These are phyloP conservation scores for Fukomys damarensis DNA, from an alignment of 2,113 vertebrate genomes.

Conservation along the genomic window DNA sequence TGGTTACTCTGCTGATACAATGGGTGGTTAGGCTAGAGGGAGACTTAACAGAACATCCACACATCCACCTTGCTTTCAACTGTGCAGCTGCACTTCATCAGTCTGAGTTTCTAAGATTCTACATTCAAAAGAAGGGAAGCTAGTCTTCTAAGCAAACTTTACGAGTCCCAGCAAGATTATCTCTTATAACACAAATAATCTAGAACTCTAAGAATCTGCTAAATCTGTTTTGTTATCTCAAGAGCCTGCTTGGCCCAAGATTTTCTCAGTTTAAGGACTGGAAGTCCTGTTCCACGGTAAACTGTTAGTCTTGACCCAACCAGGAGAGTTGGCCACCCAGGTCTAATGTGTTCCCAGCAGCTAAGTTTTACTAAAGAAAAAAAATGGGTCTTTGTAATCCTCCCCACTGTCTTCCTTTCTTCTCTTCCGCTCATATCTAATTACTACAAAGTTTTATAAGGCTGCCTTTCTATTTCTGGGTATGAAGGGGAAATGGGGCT, in stretches of 20 bases:
- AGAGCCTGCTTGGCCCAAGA: background rate
- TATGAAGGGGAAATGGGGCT: background rate
- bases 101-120: background rate
- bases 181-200: background rate
- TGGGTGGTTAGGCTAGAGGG: background rate
- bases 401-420: background rate
- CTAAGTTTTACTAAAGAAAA: slow-evolving; percentile 11
- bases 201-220: background rate
- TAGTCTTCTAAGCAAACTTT: slow-evolving; percentile 11
- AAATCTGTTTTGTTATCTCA: background rate
- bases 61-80: background rate
- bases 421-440: background rate
- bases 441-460: background rate
- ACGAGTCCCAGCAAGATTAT: background rate
- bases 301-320: background rate
- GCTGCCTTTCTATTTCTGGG: background rate
- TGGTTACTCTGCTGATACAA: background rate
- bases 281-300: background rate
- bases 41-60: background rate
- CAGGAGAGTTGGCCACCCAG: no score
- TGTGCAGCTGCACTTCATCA: background rate
- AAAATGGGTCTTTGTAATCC: background rate
- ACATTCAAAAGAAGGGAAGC: background rate
- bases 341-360: background rate
- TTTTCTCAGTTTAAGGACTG: background rate